Evolutionary conservation across 2,797 vertebrate genomes (phyloP), one percentile per base, ranked within the genome.

Genomic region (Cyprinodon diabolis): DNA sequence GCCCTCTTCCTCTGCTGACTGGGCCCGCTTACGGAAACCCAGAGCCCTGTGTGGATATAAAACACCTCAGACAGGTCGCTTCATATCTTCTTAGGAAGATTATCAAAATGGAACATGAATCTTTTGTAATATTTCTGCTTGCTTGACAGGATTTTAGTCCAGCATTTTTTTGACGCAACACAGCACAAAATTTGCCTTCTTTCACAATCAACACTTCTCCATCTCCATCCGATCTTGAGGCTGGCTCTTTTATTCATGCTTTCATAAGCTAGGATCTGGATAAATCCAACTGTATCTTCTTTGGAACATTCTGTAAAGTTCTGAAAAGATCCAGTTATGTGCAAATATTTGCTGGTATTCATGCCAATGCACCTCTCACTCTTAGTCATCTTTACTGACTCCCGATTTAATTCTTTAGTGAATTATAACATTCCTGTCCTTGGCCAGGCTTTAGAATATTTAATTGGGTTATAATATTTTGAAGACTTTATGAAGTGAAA

Each of bases 11-110:
- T 94, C 94, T 74, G 94, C 93, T 84, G 94, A 95, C 89, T 94
- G 93, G 91, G 93, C 91, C 92, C 94, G 89, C 84, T 95, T 95
- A 94, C 92, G 93, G 94, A 95, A 94, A 93, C 93, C 91, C 93
- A 95, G 87, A 91, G 90, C 72, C 94, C 94, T 95, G 93, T 83
- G 69, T 91, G 91, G 87, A 94, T 92, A 94, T 87, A 91, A 90
- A 91, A 94, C 82, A 94, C 84, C 90, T 92, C 87, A 92, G 90
- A 86, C 81, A 71, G 77, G 80, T 56, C 73, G 78, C 56, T 79
- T 54, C 48, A 65, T 68, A 69, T 57, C 9, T 40, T 56, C 60
- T 78, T 51, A 72, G 62, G 62, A n/a, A 47, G 43, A 12, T 47
- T n/a, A 66, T 82, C 75, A 73, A 78, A 74, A 74, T 57, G 48